Base-by-base conservation (phyloP, 2,888 invertebrate species). In the Tenthredo scrophulariae region DNA sequence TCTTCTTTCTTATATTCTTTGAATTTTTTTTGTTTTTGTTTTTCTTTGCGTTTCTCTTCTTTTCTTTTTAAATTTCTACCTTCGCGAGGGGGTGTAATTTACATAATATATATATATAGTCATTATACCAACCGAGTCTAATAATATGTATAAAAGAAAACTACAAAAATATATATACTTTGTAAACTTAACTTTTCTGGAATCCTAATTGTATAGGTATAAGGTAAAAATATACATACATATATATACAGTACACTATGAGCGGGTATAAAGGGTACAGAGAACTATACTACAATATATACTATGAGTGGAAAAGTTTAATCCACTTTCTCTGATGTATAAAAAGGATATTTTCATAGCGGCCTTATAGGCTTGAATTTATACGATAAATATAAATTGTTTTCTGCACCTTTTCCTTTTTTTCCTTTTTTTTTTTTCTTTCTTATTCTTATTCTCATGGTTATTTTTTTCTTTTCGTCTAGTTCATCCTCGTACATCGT, bases 261-360 rank as follows among this genome's bases (percentile, higher is more conserved):
- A 26, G 15, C 29, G 37, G 67, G 33, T 54, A 46, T 46, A 46
- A 46, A 54, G n/a, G 54, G 54, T 54, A 54, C 54, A 54, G n/a
- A 54, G 54, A 54, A 54, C 54, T 54, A 54, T 50, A 50, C 10
- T n/a, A n/a, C n/a, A n/a, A 2, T 15, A 50, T 50, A 50, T 65
- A 65, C 22, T 37, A 37, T 70, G 70, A 37, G 70, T 33, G n/a
- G 70, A 70, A 70, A 70, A 70, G 70, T 70, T 70, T 62, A 70
- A 70, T 70, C 70, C 70, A 70, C 70, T 70, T 70, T 70, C 70
- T 70, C n/a, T 62, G 62, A 22, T 62, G 62, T 62, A 62, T 62
- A 62, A 26, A 26, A 62, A 22, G 26, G 70, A 26, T 70, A 37
- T 37, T 70, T 37, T 70, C 9, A 18, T 29, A 70, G 18, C 5